Evolutionary conservation across 2,797 vertebrate genomes (phyloP).

Genomic region (Octomys mimax): DNA sequence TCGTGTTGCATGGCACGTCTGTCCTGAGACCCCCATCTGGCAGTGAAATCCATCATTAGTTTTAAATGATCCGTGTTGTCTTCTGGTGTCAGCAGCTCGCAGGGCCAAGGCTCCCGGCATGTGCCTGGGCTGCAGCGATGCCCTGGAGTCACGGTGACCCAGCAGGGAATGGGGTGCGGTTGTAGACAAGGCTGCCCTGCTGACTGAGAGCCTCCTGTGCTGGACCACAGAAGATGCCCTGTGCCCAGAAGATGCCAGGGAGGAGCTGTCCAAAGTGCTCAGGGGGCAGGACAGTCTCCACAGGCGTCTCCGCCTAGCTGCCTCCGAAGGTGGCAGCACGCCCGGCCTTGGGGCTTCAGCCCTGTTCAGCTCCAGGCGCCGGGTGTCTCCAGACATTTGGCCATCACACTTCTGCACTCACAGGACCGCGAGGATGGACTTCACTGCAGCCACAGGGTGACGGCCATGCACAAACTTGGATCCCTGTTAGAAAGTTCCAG

Average conservation of each 20-base stretch:
- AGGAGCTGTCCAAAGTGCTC: background rate
- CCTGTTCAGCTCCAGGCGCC: too few relatives aligned
- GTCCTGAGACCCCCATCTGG: fast-evolving
- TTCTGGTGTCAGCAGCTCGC: too few relatives aligned
- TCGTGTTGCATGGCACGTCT: fast-evolving
- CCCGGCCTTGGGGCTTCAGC: background rate
- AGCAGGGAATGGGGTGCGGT: too few relatives aligned
- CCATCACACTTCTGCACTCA: fast-evolving
- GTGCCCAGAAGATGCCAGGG: fast-evolving
- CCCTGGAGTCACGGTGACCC: fast-evolving
- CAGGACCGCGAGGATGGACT: background rate
- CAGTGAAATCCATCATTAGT: fast-evolving
- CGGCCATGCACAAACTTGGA: background rate
- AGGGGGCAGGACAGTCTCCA: background rate
- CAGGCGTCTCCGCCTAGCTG: background rate
- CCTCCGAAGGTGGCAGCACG: fast-evolving
- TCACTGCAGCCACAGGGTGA: background rate
- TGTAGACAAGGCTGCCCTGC: background rate
- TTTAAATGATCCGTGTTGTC: background rate
- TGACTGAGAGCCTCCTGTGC: background rate
- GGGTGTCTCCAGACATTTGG: fast-evolving
- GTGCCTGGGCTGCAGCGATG: too few relatives aligned
- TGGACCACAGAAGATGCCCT: background rate
- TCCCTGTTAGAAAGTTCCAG: background rate
- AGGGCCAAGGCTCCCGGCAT: background rate